Base-by-base conservation (phyloP, 2,888 invertebrate genomes). In the Cremastinae sp. region DNA sequence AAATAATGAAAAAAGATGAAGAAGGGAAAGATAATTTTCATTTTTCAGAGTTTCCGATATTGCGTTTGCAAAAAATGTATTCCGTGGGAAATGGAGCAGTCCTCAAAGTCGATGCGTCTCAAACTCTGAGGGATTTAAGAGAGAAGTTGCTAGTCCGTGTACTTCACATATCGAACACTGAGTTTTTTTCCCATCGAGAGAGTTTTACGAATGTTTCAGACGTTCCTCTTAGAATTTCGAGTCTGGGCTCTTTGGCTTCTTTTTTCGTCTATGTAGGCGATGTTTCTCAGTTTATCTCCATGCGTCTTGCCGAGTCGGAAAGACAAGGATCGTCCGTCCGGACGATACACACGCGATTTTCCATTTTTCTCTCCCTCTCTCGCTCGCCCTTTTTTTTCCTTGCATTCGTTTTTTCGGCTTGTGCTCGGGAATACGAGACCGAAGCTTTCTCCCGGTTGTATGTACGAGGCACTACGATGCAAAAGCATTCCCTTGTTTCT, bases 401-500 rank as follows among this genome's bases (percentile, higher is more conserved):
- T 37, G 64, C 53, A 56, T 68, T 47, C 62, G 14, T 53, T 70
- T 74, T 74, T 76, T 51, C 55, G 69, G 55, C 7, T 45, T 49
- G 8, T 16, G 10, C 18, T 5, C 0, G 51, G n/a, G n/a, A n/a
- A 59, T 74, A 69, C 69, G 81, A 69, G 82, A 73, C n/a, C 43
- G 28, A 28, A 28, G 28, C 28, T 28, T 28, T 5, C 5, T 28
- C 28, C 28, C 28, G 28, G 2, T n/a, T n/a, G n/a, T n/a, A n/a
- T 28, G 28, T 28, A 79, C 80, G 79, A 83, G 81, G 80, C 79
- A 81, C 79, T 78, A 81, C 84, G 84, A 86, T 87, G 88, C 88
- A 87, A 89, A 89, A 89, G 88, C 89, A 88, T 89, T 89, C 88
- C 81, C 89, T 88, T 89, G 89, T 89, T 77, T 74, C 76, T 74